Evolutionary conservation across 2,797 vertebrate genomes (phyloP).

Genomic region (Huso huso): DNA sequence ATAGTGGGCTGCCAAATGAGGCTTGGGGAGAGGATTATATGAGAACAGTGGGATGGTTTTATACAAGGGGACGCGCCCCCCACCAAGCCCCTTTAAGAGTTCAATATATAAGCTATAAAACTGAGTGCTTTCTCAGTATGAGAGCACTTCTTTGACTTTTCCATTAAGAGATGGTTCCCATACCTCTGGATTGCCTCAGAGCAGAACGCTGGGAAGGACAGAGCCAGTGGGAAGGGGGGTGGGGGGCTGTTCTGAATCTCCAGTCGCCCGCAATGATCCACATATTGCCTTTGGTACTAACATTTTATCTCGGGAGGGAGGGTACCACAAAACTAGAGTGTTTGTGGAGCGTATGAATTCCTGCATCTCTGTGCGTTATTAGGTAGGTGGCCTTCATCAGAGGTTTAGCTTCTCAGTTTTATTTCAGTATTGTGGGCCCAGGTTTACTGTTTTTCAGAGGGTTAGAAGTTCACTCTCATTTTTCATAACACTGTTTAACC

Average conservation of each 20-base stretch:
- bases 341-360: constrained; percentile 37
- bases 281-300: constrained; percentile 55
- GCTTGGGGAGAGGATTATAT: constrained; percentile 2
- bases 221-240: neutral
- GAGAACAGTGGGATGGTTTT: neutral
- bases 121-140: constrained; percentile 14
- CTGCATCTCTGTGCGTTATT: constrained; percentile 25
- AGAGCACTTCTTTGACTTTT: constrained; percentile 11
- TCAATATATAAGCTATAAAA: constrained; percentile 28
- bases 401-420: too few species aligned
- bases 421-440: too few species aligned
- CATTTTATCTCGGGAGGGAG: constrained; percentile 51
- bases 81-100: constrained; percentile 19
- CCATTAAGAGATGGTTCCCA: neutral
- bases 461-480: too few species aligned
- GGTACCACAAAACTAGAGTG: constrained; percentile 1
- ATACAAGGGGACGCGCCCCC: constrained; percentile 12
- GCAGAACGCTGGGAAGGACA: neutral
- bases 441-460: too few species aligned
- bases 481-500: too few species aligned
- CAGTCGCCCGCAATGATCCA: constrained; percentile 18
- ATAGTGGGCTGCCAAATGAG: neutral
- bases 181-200: neutral
- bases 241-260: constrained; percentile 13
- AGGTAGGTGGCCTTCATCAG: constrained; percentile 9